Evolutionary conservation across 2,888 invertebrate genomes (phyloP).

Genomic region (Unio pictorum): DNA sequence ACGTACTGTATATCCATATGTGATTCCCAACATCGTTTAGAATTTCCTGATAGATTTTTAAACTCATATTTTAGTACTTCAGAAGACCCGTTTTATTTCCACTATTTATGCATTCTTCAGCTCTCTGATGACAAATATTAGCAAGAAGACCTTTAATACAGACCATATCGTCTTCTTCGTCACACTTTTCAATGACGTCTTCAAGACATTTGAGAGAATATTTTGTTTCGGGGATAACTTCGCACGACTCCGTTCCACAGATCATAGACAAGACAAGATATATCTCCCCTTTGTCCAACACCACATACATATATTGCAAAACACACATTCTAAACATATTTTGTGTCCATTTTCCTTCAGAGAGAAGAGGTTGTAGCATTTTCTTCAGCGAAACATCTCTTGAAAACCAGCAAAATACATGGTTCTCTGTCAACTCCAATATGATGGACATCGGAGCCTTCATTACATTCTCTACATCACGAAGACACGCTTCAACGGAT

Average conservation of each 20-base stretch:
- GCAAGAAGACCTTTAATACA: constrained; percentile 7
- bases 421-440: constrained; percentile 1
- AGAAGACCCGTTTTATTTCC: not conserved
- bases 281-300: too few species aligned
- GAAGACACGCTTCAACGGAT: not conserved
- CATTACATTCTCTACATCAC: not conserved
- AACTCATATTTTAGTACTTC: not conserved
- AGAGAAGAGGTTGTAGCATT: too few species aligned
- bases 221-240: too few species aligned
- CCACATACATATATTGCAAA: too few species aligned
- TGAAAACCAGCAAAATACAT: constrained; percentile 8
- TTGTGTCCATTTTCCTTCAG: too few species aligned
- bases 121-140: constrained; percentile 6
- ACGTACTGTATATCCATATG: constrained; percentile 6
- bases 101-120: not conserved
- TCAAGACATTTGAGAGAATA: too few species aligned
- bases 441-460: not conserved
- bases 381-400: constrained; percentile 4
- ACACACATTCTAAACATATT: too few species aligned
- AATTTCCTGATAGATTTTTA: too few species aligned
- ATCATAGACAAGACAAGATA: too few species aligned
- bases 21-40: too few species aligned
- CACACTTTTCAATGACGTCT: too few species aligned
- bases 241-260: too few species aligned
- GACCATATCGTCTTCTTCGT: not conserved